Evolutionary conservation across 2,797 vertebrate genomes (phyloP), one percentile per base, ranked within the genome.

Genomic region (Heterohyrax brucei): DNA sequence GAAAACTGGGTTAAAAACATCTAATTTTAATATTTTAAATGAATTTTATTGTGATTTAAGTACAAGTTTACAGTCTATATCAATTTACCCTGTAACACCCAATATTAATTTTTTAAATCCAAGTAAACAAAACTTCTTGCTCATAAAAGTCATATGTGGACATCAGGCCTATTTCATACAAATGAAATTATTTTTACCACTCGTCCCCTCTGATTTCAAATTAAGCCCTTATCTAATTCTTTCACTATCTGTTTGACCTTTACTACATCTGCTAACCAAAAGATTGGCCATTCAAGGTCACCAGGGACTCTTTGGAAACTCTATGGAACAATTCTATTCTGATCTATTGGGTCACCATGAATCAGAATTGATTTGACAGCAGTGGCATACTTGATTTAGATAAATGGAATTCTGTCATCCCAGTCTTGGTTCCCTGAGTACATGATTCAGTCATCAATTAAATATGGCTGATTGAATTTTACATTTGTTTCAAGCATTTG

Each of bases 131-230:
- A 91, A 81, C 44, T 64, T 75, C 33, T 44, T 83, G 46, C 30
- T 7, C 4, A 30, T 83, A 76, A 75, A 84, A 61, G 64, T 75
- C 24, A 64, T 44, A 53, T 0, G 3, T 53, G n/a, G 59, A 86
- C 16, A 59, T 73, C n/a, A 59, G 85, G 30, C 22, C 68, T 24
- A 46, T 87, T 87, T 93, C 33, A 77, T 53, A 61, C 6, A 70
- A 53, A 77, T 64, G 46, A 28, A 76, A 88, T 75, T 92, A 75
- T 89, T 89, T 89, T 92, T 89, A 62, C 50, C n/a, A 80, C 26
- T 46, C 53, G 21, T 72, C 68, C 56, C 4, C 66, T 70, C 66
- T 70, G 66, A 14, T 70, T 33, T 16, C 66, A n/a, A 18, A n/a
- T 70, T n/a, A n/a, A 28, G 66, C 66, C 30, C 30, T 70, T n/a